Base-by-base conservation (phyloP, 2,888 invertebrate species). In the Polylopha cassiicola region DNA sequence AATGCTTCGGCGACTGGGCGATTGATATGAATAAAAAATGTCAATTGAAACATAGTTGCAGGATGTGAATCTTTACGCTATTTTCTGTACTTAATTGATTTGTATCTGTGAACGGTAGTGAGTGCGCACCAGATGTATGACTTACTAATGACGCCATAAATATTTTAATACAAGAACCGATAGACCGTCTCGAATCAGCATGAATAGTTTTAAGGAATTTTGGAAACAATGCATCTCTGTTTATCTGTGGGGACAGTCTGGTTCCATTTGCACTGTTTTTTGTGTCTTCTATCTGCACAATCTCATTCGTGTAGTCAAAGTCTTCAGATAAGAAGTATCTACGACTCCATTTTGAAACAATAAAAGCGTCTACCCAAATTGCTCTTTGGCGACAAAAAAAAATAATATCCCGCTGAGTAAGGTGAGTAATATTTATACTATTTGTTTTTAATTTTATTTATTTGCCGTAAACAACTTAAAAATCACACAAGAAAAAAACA, bases 221-320 rank as follows among this genome's bases (percentile, higher is more conserved):
- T 38, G 42, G 43, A 61, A 60, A 59, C 54, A 58, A 62, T 64
- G 54, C 55, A 47, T 52, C 39, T 47, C 50, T 46, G 41, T 48
- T 66, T 64, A 62, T 63, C 60, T 61, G 49, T 48, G 53, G 52
- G 53, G 53, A 53, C 55, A 53, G 54, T 61, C 55, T 53, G 47
- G 49, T 53, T 44, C 51, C 64, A 62, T 59, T 61, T 51, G 52
- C 43, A 53, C 55, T 58, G 59, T 67, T 66, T 69, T 69, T 66
- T 50, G 47, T 46, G 44, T 57, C 65, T 63, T 65, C 64, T 59
- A 44, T 41, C n/a, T 47, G 44, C 48, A 52, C 55, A 57, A 63
- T 60, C 55, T 59, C 51, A 54, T 55, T 46, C 48, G 48, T 52
- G 36, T 37, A 14, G 26, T 16, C 31, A 31, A 46, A 49, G 47